Evolutionary conservation across 2,113 vertebrate species (phyloP), one percentile per base, ranked within the genome.

Genomic region (Chroicocephalus ridibundus): DNA sequence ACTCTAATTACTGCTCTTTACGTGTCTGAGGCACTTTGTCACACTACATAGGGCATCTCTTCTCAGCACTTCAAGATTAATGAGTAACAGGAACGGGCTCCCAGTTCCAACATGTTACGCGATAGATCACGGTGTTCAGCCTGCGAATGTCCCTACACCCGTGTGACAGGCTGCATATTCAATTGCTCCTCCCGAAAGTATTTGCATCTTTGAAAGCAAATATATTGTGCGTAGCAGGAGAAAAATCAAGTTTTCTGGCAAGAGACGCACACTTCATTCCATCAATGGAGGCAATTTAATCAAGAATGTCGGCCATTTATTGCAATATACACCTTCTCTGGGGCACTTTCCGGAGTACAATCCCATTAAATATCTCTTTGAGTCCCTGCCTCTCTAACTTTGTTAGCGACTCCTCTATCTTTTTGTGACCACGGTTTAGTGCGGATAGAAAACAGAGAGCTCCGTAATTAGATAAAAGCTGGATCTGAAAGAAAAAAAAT

Each of bases 151-250:
- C 83, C 82, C 78, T 2, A 10, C 14, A 5, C 24, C 2, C 5
- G 5, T 34, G 26, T 18, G 60, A 65, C 36, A 24, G 32, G 61
- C 74, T 55, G 57, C 46, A 49, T 34, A 31, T 12, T 64, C 78
- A 38, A 55, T 49, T 21, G 62, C 57, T 60, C 62, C 74, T 87
- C 91, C 44, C 66, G 51, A 18, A 61, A 70, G 51, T 13, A 65
- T 84, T 40, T 93, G 94, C 79, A 81, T 51, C 88, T 84, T 81
- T 80, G 83, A 84, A 76, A 93, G 84, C 74, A 77, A 88, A 84
- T 71, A 15, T 4, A 51, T 84, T 6, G 65, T 17, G 58, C 21
- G 1, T 13, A 47, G 69, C 52, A 22, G 64, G 64, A 68, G 80
- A 66, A 77, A 66, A 68, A 85, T 42, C 58, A 62, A 58, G 47